Base-by-base conservation (phyloP, 1,140 invertebrate species). In the Ips nitidus region DNA sequence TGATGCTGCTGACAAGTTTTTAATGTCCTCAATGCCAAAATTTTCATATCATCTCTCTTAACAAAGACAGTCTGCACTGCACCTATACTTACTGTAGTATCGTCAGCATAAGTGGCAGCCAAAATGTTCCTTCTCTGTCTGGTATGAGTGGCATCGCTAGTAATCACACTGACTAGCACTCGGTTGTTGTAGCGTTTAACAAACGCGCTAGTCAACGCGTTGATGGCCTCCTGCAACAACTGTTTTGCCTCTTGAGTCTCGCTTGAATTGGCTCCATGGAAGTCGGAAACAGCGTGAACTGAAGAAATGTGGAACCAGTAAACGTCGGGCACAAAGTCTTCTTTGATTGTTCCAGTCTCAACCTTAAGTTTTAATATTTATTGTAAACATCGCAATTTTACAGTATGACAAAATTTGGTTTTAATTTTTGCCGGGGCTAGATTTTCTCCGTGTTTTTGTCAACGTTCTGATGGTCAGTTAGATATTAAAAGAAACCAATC, bases 201-300 rank as follows among this genome's bases (percentile, higher is more conserved):
- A 74, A 90, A 90, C 2, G 86, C 86, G 63, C 84, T 78, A 57
- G 81, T 86, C 40, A 91, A 73, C 3, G 83, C 80, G 52, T 82
- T 75, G 7, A 91, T 74, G 2, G 84, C 85, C 56, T 87, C 81
- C 76, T 83, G 85, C 3, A 91, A 77, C 22, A 92, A 73, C 65
- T 85, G 82, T 69, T 88, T 85, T 55, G 90, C 90, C 82, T 93
- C 90, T 71, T 85, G 84, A 3, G 85, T 81, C 74, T 86, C 82
- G 22, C 85, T 77, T 1, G 90, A 90, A 74, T 88, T 87, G 61
- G 86, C 84, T 4, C 89, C 89, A 80, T 92, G 86, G 50, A 83
- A 80, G 75, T 90, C 87, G 59, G 84, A 81, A 3, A 91, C 71
- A n/a, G 86, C 79, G 73, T 86, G 85, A 4, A 91, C 79, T 22